Conservation (phyloP, 2,113 vertebrate genomes). For the Microtus pennsylvanicus region DNA sequence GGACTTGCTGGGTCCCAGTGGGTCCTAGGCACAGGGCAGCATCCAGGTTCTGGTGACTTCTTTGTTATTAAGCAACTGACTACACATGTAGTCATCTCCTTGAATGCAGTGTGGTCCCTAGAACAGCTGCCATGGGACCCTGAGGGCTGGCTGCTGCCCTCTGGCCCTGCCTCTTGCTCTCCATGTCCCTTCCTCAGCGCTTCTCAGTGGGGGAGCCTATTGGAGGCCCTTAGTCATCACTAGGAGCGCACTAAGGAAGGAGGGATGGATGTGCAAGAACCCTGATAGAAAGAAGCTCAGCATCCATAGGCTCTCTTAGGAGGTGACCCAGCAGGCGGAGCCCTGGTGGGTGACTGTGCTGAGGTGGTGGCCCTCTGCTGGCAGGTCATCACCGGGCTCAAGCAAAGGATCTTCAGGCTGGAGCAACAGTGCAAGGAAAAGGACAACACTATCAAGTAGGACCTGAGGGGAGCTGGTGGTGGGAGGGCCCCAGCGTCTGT, state of each 20-base stretch:
- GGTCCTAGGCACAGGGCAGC: background rate
- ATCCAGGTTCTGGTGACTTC: background rate
- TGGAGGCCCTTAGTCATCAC: background rate
- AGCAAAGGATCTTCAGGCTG: constrained; percentile 93
- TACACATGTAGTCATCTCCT: rapidly evolving
- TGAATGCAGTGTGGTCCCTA: rapidly evolving
- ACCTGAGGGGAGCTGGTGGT: rapidly evolving
- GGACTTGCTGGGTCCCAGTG: background rate
- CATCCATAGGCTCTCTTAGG: background rate
- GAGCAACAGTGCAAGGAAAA: constrained; percentile 96
- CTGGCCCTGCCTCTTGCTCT: background rate
- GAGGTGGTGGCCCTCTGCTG: constrained; percentile 19
- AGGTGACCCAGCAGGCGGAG: background rate
- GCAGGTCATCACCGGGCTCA: constrained; percentile 92
- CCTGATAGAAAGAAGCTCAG: rapidly evolving
- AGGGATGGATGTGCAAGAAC: background rate
- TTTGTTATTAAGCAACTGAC: background rate
- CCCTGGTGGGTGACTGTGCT: background rate
- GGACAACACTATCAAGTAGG: constrained; percentile 90
- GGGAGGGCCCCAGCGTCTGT: background rate
- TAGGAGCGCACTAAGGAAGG: rapidly evolving
- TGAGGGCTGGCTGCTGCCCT: no score
- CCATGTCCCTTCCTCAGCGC: no score
- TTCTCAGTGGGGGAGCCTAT: background rate
- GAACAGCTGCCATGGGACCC: background rate